Evolutionary conservation across 2,888 invertebrate species (phyloP).

Genomic region (Pachycephus smyrnensis): DNA sequence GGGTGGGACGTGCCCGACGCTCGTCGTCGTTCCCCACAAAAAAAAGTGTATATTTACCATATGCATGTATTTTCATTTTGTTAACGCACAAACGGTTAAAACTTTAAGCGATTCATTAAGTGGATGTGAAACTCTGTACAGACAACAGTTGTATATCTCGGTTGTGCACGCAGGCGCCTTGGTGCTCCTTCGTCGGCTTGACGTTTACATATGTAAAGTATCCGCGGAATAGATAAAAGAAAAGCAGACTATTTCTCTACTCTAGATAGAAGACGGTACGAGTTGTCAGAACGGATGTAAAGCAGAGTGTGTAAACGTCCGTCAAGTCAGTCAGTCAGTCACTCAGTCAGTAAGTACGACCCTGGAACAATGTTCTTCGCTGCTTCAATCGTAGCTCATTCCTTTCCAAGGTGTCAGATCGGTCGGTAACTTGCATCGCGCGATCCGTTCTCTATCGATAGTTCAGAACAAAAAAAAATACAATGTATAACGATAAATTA

Average conservation of each 20-base stretch:
- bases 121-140: constrained; percentile 24
- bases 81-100: constrained; percentile 29
- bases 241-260: constrained; percentile 52
- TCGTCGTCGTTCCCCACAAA: constrained; percentile 1
- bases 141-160: constrained; percentile 22
- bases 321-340: not conserved
- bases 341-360: constrained; percentile 1
- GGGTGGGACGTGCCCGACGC: constrained; percentile 15
- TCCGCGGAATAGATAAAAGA: constrained; percentile 32
- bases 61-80: constrained; percentile 28
- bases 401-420: not conserved
- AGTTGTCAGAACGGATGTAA: not conserved
- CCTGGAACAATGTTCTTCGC: not conserved
- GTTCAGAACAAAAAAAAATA: not conserved
- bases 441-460: not conserved
- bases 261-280: constrained; percentile 28
- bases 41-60: constrained; percentile 30
- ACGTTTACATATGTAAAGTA: constrained; percentile 37
- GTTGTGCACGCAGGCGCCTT: not conserved
- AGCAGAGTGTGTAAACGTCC: not conserved
- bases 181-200: constrained; percentile 19
- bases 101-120: constrained; percentile 7
- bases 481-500: not conserved
- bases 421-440: not conserved
- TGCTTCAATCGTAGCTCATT: not conserved